phyloP scores from a whole-genome alignment of 1,140 invertebrate genomes.

The Acyrthosiphon pisum region DNA sequence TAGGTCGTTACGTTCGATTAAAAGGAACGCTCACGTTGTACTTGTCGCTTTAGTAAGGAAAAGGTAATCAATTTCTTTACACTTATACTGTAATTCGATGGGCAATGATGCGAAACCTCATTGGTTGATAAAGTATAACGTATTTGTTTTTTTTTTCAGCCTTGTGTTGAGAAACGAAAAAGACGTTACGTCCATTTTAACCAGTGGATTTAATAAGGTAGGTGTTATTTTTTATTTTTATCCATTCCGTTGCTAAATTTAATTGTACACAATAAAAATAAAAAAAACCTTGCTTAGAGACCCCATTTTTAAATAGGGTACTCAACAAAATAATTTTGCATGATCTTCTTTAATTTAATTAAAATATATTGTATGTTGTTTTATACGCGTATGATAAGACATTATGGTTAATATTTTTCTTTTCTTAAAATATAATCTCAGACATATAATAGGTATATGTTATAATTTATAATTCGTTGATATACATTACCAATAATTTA shows the following conservation, averaged over 20 bases:
- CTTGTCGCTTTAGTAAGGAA: constrained; percentile 47
- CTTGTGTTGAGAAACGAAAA: constrained; percentile 39
- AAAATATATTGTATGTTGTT: not conserved
- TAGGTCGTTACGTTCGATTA: constrained; percentile 44
- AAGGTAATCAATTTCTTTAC: constrained; percentile 43
- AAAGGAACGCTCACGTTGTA: constrained; percentile 38
- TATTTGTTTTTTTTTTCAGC: constrained; percentile 5
- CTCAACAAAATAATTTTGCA: not conserved
- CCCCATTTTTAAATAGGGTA: not conserved
- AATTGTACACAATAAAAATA: not conserved
- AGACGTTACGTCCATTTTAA: constrained; percentile 30
- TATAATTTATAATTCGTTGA: not conserved
- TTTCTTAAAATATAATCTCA: not conserved
- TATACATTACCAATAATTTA: not conserved
- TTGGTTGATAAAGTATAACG: constrained; percentile 5
- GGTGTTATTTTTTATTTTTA: not conserved
- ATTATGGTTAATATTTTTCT: not conserved
- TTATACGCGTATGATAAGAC: not conserved
- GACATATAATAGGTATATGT: not conserved
- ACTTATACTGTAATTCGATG: constrained; percentile 12
- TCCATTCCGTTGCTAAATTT: not conserved
- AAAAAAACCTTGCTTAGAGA: not conserved
- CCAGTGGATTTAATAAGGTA: constrained; percentile 48
- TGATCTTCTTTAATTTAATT: not conserved
- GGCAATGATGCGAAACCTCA: not conserved